Conservation (phyloP, 2,113 vertebrate genomes). For the Notarius lentiginosus region DNA sequence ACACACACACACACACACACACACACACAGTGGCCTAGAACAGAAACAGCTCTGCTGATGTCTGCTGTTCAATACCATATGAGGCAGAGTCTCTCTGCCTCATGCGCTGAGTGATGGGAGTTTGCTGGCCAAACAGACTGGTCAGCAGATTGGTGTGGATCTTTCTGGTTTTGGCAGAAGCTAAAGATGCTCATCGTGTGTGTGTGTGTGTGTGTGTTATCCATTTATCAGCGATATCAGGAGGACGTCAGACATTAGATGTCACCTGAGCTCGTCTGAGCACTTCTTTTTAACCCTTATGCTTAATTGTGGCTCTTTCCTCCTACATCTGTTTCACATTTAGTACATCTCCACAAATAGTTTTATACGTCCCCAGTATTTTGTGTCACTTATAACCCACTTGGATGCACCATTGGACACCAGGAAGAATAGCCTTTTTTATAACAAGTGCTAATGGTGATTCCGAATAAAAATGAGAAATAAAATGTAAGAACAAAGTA, state of each 20-base stretch:
- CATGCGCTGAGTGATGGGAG: slow-evolving; percentile 41
- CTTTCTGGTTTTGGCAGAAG: slow-evolving; percentile 46
- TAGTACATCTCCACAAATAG: not conserved
- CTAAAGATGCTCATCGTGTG: slow-evolving; percentile 24
- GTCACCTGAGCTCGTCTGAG: not conserved
- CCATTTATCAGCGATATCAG: slow-evolving; percentile 2
- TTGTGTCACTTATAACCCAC: not conserved
- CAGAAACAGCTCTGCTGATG: slow-evolving; percentile 33
- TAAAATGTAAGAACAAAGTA: not conserved
- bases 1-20: slow-evolving; percentile 36
- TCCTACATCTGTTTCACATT: not conserved
- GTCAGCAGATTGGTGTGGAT: slow-evolving; percentile 53
- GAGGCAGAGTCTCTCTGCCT: slow-evolving; percentile 38
- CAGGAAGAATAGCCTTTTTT: too few species aligned
- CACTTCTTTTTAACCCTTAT: not conserved
- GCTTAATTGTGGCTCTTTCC: not conserved
- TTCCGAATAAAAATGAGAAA: too few species aligned
- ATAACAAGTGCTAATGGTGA: too few species aligned
- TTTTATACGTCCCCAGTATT: not conserved
- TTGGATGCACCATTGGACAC: not conserved
- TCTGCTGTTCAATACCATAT: slow-evolving; percentile 43
- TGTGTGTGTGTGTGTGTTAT: slow-evolving; percentile 4
- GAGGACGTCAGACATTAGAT: not conserved
- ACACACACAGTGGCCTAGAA: slow-evolving; percentile 26
- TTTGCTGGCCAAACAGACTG: slow-evolving; percentile 51